Evolutionary conservation across 2,113 vertebrate genomes (phyloP), one percentile per base, ranked within the genome.

Genomic region (Gila orcuttii): DNA sequence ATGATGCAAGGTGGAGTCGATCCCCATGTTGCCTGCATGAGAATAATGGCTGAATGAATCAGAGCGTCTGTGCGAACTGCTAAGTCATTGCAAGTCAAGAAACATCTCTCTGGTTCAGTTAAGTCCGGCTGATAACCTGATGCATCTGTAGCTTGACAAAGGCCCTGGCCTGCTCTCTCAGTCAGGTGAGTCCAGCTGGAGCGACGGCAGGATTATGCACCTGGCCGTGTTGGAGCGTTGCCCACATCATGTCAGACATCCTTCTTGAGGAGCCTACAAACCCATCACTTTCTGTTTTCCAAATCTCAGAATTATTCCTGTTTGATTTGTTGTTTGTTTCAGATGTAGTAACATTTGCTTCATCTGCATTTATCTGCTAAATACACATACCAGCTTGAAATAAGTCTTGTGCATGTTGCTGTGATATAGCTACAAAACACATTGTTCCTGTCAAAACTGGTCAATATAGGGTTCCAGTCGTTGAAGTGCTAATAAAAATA

Each of bases 231-330:
- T 55, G 75, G 75, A 17, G 0, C 2, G 2, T 33, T 55, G 47
- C 47, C 75, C 75, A 75, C 73, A 75, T 75, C 73, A 55, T 77
- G 75, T 77, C 47, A 77, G 47, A 55, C 28, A 55, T 55, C 25
- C 50, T 19, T 55, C 42, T 47, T 31, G 15, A 77, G 28, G 17
- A 77, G 47, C 1, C 25, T 31, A 55, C 8, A 52, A 55, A 31
- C 3, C 17, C n/a, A 75, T 75, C n/a, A 50, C 47, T 10, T 52
- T 76, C 47, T 76, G 28, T 25, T 52, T 31, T 55, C 6, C 55
- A 55, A 77, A 55, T 0, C 17, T 19, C 3, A 0, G 13, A 52
- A 77, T 28, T 31, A 76, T 52, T 31, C n/a, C 4, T 28, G 4
- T 52, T 52, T 28, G 12, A 55, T 55, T 77, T 55, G n/a, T 50